These are phyloP conservation scores for Trichacis sp. DNA, from an alignment of 2,888 invertebrate genomes.

Conservation along the genomic window DNA sequence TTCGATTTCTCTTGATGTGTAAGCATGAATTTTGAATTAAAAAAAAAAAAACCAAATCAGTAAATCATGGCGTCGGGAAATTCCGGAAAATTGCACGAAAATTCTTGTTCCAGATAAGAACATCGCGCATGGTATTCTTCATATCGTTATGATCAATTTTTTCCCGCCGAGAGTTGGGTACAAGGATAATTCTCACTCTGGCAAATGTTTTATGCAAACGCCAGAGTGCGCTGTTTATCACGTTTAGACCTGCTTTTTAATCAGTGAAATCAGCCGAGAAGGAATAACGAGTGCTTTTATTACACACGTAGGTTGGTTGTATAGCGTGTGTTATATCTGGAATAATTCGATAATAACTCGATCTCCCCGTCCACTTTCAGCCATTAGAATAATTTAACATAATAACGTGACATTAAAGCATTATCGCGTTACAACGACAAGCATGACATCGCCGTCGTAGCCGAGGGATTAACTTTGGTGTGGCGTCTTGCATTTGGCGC, in stretches of 20 bases:
- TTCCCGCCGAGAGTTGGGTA: too few relatives aligned
- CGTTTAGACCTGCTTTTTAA: neutral
- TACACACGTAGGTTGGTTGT: slow-evolving; percentile 21
- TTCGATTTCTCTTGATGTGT: too few relatives aligned
- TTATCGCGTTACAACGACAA: slow-evolving; percentile 38
- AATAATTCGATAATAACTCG: slow-evolving; percentile 42
- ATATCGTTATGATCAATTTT: too few relatives aligned
- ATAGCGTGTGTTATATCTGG: slow-evolving; percentile 24
- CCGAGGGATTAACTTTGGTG: slow-evolving; percentile 19
- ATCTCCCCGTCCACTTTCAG: slow-evolving; percentile 26
- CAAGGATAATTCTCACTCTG: too few relatives aligned
- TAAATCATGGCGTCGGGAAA: too few relatives aligned
- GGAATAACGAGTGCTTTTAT: neutral
- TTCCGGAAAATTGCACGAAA: too few relatives aligned
- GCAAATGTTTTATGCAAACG: slow-evolving; percentile 1
- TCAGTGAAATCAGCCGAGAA: slow-evolving; percentile 7
- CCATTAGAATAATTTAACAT: slow-evolving; percentile 44
- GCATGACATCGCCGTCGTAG: slow-evolving; percentile 29
- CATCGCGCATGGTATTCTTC: too few relatives aligned
- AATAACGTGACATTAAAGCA: slow-evolving; percentile 38
- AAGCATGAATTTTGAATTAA: too few relatives aligned
- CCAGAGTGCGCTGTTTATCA: neutral
- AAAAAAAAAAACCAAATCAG: too few relatives aligned
- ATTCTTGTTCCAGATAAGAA: too few relatives aligned
- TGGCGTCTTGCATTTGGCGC: slow-evolving; percentile 24